Evolutionary conservation across 35 echinoderm and acorn worm genomes (phyloP).

Genomic region (Apostichopus japonicus): DNA sequence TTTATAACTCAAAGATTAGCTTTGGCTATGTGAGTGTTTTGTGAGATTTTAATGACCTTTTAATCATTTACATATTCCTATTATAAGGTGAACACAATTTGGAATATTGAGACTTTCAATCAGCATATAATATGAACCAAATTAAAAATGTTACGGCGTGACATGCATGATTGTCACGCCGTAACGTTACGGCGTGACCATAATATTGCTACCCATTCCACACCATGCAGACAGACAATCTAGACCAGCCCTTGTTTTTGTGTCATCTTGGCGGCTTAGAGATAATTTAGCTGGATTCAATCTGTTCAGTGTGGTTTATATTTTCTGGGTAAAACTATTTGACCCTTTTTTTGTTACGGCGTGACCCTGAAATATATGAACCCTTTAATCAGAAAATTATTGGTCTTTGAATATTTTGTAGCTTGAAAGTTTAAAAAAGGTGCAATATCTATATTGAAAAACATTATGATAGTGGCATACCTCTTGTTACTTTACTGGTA

Average conservation of each 20-base stretch:
- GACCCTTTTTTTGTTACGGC: constrained; percentile 13
- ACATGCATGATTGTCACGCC: no score
- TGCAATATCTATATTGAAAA: constrained; percentile 8
- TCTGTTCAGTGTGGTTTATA: background rate
- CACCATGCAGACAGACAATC: background rate
- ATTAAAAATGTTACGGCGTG: no score
- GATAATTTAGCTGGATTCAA: background rate
- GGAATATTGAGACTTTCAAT: no score
- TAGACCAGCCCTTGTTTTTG: background rate
- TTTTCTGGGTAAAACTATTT: constrained; percentile 5
- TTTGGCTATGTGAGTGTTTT: no score
- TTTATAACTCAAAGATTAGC: no score
- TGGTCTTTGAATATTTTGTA: background rate
- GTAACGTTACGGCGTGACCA: background rate
- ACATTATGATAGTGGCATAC: background rate
- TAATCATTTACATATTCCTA: background rate
- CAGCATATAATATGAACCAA: no score
- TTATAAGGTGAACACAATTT: background rate
- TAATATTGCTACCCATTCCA: background rate
- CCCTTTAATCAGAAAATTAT: background rate
- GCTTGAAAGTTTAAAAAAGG: background rate
- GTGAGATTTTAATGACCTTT: no score
- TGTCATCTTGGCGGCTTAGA: background rate
- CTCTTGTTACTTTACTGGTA: background rate
- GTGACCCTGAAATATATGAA: background rate